phyloP scores from a whole-genome alignment of 2,888 invertebrate species.

The Melitaea athalia region DNA sequence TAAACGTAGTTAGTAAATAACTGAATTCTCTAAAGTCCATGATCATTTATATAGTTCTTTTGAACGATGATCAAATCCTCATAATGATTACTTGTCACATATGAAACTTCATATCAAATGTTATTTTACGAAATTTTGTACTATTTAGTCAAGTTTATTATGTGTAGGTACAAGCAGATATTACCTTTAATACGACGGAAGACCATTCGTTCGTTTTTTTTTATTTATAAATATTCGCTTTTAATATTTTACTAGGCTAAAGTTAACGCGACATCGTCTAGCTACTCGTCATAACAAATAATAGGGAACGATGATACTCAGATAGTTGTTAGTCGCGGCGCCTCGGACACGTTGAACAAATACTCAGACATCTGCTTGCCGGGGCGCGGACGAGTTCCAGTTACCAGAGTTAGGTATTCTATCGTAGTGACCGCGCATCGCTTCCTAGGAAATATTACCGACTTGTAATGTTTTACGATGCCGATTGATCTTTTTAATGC shows the following conservation, averaged over 20 bases:
- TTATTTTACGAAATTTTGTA: slow-evolving; percentile 52
- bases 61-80: slow-evolving; percentile 69
- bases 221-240: slow-evolving; percentile 31
- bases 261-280: slow-evolving; percentile 11
- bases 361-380: slow-evolving; percentile 38
- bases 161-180: slow-evolving; percentile 38
- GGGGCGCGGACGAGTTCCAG: slow-evolving; percentile 59
- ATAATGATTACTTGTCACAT: slow-evolving; percentile 69
- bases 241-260: slow-evolving; percentile 20
- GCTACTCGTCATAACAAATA: slow-evolving; percentile 11
- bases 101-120: slow-evolving; percentile 71
- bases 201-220: slow-evolving; percentile 14
- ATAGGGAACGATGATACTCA: slow-evolving; percentile 22
- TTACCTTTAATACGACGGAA: slow-evolving; percentile 16
- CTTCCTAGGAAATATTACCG: slow-evolving; percentile 66
- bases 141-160: slow-evolving; percentile 41
- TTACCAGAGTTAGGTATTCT: slow-evolving; percentile 78
- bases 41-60: slow-evolving; percentile 78
- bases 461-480: slow-evolving; percentile 65
- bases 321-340: slow-evolving; percentile 8
- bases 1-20: slow-evolving; percentile 79
- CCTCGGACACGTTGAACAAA: slow-evolving; percentile 22
- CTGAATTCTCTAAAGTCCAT: slow-evolving; percentile 78
- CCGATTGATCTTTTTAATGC: slow-evolving; percentile 72
- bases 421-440: slow-evolving; percentile 59